Percentiles rank a stretch among this genome's conserved stretches.
phyloP scores from a whole-genome alignment of 2,113 vertebrate genomes.

The Coreoperca whiteheadi region DNA sequence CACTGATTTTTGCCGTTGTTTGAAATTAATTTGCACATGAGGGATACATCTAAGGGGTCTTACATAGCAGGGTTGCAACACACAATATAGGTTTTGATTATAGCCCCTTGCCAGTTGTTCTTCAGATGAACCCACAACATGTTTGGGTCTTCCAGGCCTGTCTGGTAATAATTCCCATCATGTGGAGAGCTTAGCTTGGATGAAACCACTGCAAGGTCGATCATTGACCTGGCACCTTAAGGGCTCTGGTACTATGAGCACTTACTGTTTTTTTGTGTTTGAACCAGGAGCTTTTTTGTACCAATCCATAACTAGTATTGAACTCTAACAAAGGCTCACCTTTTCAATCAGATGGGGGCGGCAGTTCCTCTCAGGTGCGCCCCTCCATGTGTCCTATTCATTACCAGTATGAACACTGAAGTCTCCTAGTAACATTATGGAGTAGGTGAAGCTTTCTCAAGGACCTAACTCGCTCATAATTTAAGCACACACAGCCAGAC shows the following conservation, averaged over 20 bases:
- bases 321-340: not conserved
- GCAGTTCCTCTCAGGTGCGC: not conserved
- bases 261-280: not conserved
- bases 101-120: not conserved
- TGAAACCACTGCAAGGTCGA: not conserved
- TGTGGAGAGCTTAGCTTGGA: not conserved
- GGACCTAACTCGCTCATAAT: not conserved
- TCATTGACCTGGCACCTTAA: not conserved
- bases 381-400: not conserved
- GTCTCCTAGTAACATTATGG: not conserved
- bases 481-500: not conserved
- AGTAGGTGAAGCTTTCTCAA: not conserved
- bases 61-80: not conserved
- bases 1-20: not conserved
- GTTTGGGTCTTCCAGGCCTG: constrained; percentile 9
- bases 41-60: constrained; percentile 21
- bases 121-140: constrained; percentile 20
- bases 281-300: not conserved
- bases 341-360: not conserved
- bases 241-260: not conserved
- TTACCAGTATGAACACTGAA: not conserved
- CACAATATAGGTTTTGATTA: constrained; percentile 1
- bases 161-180: not conserved
- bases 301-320: not conserved
- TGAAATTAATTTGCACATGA: not conserved